These are phyloP conservation scores for Pitangus sulphuratus DNA, from an alignment of 2,797 vertebrate genomes.

Conservation along the genomic window DNA sequence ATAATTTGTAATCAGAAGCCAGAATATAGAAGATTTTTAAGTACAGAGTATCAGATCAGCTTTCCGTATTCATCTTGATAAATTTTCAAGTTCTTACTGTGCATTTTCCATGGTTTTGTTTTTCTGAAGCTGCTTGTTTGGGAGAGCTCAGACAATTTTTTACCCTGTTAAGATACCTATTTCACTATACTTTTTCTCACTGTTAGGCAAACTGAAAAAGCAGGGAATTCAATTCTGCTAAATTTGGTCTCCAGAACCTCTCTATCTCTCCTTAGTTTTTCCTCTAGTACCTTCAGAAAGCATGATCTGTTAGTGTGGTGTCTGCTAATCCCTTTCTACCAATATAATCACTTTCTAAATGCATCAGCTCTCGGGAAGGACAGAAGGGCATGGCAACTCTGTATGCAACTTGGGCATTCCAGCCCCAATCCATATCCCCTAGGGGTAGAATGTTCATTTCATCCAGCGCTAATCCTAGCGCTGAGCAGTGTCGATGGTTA, in stretches of 20 bases:
- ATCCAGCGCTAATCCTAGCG: accelerated
- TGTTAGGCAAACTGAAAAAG: background rate
- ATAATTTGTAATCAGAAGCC: slow-evolving; percentile 3
- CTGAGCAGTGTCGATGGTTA: background rate
- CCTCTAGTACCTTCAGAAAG: background rate
- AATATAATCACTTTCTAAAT: background rate
- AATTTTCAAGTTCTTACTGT: background rate
- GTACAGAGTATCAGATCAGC: background rate
- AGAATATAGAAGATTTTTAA: background rate
- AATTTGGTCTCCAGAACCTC: background rate
- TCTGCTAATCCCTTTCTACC: background rate
- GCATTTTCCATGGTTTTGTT: background rate
- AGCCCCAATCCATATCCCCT: background rate
- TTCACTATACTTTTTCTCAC: background rate
- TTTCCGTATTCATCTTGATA: background rate
- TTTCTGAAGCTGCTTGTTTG: background rate
- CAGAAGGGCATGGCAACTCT: background rate
- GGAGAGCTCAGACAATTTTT: background rate
- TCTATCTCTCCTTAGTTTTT: background rate
- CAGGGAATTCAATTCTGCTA: background rate
- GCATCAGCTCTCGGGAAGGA: accelerated
- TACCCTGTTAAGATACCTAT: background rate
- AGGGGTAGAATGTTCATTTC: background rate
- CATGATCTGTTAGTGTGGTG: background rate
- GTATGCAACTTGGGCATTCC: background rate